Conservation (phyloP, 1,140 invertebrate genomes). For the Camponotus pennsylvanicus region DNA sequence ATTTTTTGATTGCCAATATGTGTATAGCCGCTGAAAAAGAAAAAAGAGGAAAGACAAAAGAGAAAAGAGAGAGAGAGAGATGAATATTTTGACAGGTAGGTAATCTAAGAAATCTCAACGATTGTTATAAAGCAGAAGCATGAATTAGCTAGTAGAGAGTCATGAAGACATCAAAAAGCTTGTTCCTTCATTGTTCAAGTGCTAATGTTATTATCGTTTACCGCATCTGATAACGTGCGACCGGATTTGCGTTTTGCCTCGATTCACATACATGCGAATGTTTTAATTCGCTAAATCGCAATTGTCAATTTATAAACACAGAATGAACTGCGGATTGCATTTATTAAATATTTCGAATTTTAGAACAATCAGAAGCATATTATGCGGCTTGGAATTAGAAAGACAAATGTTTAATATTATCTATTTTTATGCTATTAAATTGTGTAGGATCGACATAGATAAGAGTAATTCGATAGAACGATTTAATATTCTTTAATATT, state of each 20-base stretch:
- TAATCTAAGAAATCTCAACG: constrained; percentile 48
- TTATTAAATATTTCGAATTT: constrained; percentile 27
- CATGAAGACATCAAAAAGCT: constrained; percentile 50
- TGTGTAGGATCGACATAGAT: not conserved
- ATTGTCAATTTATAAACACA: constrained; percentile 1
- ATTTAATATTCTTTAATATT: not conserved
- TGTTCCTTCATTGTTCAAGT: constrained; percentile 54
- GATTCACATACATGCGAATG: not conserved
- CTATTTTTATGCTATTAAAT: not conserved
- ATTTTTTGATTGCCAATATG: constrained; percentile 9
- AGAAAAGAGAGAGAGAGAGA: not conserved
- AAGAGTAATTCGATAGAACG: not conserved
- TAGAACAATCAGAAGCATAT: not conserved
- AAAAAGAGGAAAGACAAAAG: not conserved
- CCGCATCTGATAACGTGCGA: not conserved
- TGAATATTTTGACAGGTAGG: constrained; percentile 66
- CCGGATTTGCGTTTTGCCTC: not conserved
- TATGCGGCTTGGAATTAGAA: not conserved
- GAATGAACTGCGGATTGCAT: constrained; percentile 21
- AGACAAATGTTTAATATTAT: constrained; percentile 6
- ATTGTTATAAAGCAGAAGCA: constrained; percentile 48
- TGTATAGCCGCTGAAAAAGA: not conserved
- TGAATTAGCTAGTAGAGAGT: constrained; percentile 42
- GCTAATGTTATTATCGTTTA: constrained; percentile 32
- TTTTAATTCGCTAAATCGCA: not conserved